Evolutionary conservation across 2,113 vertebrate species (phyloP).

Genomic region (Melanotaenia duboulayi): DNA sequence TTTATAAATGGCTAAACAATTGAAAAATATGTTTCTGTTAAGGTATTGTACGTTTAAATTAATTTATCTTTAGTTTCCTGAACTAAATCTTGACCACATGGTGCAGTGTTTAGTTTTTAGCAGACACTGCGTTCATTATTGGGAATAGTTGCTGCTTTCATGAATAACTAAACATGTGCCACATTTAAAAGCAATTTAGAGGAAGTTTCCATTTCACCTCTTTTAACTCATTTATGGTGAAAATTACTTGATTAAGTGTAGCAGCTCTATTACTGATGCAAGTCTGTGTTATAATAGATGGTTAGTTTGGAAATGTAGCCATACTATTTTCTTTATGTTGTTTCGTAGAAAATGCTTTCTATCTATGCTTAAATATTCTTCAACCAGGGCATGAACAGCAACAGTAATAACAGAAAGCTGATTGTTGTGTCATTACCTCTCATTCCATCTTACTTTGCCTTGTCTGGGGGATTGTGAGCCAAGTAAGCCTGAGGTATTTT

Average conservation of each 20-base stretch:
- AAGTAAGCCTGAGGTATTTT: slow-evolving; percentile 65
- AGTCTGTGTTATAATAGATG: background rate
- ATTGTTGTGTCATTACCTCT: slow-evolving; percentile 55
- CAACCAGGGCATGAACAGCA: slow-evolving; percentile 24
- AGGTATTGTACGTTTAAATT: slow-evolving; percentile 5
- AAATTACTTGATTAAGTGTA: background rate
- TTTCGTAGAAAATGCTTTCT: slow-evolving; percentile 8
- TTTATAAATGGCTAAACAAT: background rate
- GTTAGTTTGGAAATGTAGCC: background rate
- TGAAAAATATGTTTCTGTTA: background rate
- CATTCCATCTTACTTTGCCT: slow-evolving; percentile 34
- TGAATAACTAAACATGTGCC: too few relatives aligned
- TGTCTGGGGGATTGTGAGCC: slow-evolving; percentile 48
- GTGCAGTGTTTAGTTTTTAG: too few relatives aligned
- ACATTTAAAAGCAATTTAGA: too few relatives aligned
- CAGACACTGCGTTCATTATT: too few relatives aligned
- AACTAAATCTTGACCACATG: too few relatives aligned
- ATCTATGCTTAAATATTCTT: slow-evolving; percentile 34
- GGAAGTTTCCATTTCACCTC: too few relatives aligned
- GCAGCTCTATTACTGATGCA: background rate
- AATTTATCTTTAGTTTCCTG: background rate
- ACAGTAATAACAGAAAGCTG: slow-evolving; percentile 26
- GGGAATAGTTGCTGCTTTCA: too few relatives aligned
- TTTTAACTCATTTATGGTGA: too few relatives aligned
- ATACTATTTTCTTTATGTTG: background rate